These are phyloP conservation scores for Operophtera brumata DNA, from an alignment of 2,888 invertebrate species.

Conservation along the genomic window DNA sequence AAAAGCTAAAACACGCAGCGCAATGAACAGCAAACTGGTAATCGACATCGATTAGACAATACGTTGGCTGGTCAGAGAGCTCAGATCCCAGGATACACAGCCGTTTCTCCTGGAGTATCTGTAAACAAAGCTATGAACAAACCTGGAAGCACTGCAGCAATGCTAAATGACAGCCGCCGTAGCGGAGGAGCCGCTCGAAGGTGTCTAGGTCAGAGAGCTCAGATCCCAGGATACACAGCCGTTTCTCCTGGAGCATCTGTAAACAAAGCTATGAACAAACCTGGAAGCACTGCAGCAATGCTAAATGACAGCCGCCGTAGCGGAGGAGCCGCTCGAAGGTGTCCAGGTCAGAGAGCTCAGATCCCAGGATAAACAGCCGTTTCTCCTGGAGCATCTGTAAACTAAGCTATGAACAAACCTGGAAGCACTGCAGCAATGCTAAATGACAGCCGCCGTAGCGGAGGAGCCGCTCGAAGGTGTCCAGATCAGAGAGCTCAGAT, in stretches of 20 bases:
- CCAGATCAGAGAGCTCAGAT: conserved; percentile 85
- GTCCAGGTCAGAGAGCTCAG: conserved; percentile 85
- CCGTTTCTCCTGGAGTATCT: conserved; percentile 86
- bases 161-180: conserved; percentile 83
- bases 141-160: conserved; percentile 88
- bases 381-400: conserved; percentile 86
- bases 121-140: conserved; percentile 65
- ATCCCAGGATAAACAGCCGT: conserved; percentile 83
- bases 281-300: conserved; percentile 87
- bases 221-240: conserved; percentile 83
- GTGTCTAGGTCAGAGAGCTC: conserved; percentile 86
- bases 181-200: conserved; percentile 85
- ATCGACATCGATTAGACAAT: no score
- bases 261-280: conserved; percentile 59
- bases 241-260: conserved; percentile 86
- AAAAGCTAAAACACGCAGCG: no score
- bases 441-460: conserved; percentile 84
- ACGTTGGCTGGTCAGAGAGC: conserved; percentile 84
- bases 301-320: conserved; percentile 83
- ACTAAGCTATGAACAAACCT: conserved; percentile 71
- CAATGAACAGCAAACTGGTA: no score
- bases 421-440: conserved; percentile 86
- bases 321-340: conserved; percentile 85
- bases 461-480: conserved; percentile 85
- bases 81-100: conserved; percentile 85